Base-by-base conservation (phyloP, 2,888 invertebrate genomes). In the Troides aeacus region DNA sequence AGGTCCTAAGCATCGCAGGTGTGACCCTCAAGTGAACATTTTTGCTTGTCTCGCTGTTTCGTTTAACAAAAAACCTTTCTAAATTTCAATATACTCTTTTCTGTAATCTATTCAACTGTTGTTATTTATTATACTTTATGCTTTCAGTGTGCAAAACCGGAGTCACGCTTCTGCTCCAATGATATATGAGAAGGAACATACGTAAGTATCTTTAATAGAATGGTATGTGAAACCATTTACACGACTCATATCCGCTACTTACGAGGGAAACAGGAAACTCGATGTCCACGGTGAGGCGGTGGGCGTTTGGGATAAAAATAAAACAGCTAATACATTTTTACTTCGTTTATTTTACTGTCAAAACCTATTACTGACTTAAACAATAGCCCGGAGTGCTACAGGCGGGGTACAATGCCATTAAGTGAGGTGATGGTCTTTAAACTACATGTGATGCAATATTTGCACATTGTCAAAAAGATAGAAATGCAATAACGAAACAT, bases 281-380 rank as follows among this genome's bases (percentile, higher is more conserved):
- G 42, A 12, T 63, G 58, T 57, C n/a, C 36, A 30, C 2, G 30
- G 24, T 15, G 12, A 58, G 30, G 15, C 7, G 17, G 58, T 68
- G 62, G 62, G 67, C 18, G 56, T 36, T 56, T 57, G 61, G 18
- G 69, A n/a, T 62, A 62, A 53, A 70, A 70, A 70, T 69, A 70
- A 70, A 62, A 70, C 69, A 12, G 18, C 50, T 12, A 23, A 62
- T 50, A 39, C 24, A 42, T 46, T 57, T 62, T 59, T 59, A 62
- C 50, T 39, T 17, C 50, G 69, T 70, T 66, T 66, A 70, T 62
- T 70, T 58, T 12, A 57, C 30, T 18, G 39, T 50, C 59, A 30
- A 66, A 53, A 62, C n/a, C 30, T 24, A 70, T 66, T 62, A 46
- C 53, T 69, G 65, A 46, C 53, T 69, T 46, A 18, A 62, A 69